Percentiles rank a stretch among this genome's conserved stretches.
Evolutionary conservation across 1,140 invertebrate genomes (phyloP).

Genomic region (Chlorops oryzae): DNA sequence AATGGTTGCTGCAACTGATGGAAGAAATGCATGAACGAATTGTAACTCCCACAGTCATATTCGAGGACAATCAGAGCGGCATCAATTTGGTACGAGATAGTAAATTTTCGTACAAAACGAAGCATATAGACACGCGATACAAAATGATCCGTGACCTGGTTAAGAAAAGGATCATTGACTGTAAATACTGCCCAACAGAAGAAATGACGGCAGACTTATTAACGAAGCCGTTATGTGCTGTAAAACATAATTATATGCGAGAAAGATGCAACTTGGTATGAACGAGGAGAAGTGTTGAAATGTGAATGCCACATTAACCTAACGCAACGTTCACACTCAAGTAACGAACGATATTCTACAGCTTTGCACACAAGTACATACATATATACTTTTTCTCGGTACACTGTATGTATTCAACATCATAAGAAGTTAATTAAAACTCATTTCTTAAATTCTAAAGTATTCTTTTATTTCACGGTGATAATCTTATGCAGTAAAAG

Average conservation of each 20-base stretch:
- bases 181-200: constrained; percentile 19
- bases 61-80: constrained; percentile 13
- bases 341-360: no score
- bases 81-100: constrained; percentile 12
- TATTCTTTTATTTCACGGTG: no score
- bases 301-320: no score
- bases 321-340: no score
- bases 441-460: no score
- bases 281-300: constrained; percentile 10
- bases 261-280: constrained; percentile 4
- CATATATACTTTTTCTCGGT: no score
- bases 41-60: neutral
- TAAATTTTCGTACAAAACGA: constrained; percentile 23
- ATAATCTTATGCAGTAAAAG: no score
- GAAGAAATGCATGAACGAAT: constrained; percentile 7
- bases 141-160: constrained; percentile 27
- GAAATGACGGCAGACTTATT: constrained; percentile 23
- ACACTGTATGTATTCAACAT: no score
- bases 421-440: no score
- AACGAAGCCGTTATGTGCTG: constrained; percentile 18
- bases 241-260: constrained; percentile 1
- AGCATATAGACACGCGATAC: constrained; percentile 28
- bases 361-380: no score
- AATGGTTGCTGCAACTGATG: constrained; percentile 19
- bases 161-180: constrained; percentile 12